phyloP scores from a whole-genome alignment of 2,888 invertebrate species.

The Chrysina gloriosa region DNA sequence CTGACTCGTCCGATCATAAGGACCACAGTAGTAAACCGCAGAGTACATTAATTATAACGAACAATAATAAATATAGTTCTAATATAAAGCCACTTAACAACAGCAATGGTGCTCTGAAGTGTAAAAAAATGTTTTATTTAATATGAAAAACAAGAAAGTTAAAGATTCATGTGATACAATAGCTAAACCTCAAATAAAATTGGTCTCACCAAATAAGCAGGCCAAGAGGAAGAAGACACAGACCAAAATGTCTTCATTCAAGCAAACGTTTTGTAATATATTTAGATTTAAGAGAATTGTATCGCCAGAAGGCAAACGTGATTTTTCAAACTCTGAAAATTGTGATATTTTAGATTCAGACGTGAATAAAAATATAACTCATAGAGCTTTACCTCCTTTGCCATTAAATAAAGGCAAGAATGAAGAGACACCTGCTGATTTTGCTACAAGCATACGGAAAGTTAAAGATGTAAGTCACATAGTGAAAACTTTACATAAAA shows the following conservation, averaged over 20 bases:
- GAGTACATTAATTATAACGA: slow-evolving; percentile 53
- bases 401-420: slow-evolving; percentile 62
- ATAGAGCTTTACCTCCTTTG: slow-evolving; percentile 76
- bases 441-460: slow-evolving; percentile 91
- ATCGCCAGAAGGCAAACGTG: slow-evolving; percentile 63
- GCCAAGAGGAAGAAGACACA: slow-evolving; percentile 74
- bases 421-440: slow-evolving; percentile 73
- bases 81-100: slow-evolving; percentile 43
- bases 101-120: slow-evolving; percentile 25
- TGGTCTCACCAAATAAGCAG: slow-evolving; percentile 58
- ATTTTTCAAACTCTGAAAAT: slow-evolving; percentile 44
- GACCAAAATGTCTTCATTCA: slow-evolving; percentile 77
- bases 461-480: slow-evolving; percentile 86
- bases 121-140: slow-evolving; percentile 54
- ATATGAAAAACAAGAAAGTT: slow-evolving; percentile 72
- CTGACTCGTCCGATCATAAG: slow-evolving; percentile 70
- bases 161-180: slow-evolving; percentile 63
- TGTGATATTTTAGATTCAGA: slow-evolving; percentile 58
- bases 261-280: slow-evolving; percentile 87
- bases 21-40: slow-evolving; percentile 59
- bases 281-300: slow-evolving; percentile 76
- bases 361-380: slow-evolving; percentile 69
- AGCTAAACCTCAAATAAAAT: slow-evolving; percentile 62
- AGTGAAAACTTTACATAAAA: too few species aligned
- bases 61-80: slow-evolving; percentile 55